Conservation (phyloP, 2,797 vertebrate species). For the Sternarchorhynchus goeldii region DNA sequence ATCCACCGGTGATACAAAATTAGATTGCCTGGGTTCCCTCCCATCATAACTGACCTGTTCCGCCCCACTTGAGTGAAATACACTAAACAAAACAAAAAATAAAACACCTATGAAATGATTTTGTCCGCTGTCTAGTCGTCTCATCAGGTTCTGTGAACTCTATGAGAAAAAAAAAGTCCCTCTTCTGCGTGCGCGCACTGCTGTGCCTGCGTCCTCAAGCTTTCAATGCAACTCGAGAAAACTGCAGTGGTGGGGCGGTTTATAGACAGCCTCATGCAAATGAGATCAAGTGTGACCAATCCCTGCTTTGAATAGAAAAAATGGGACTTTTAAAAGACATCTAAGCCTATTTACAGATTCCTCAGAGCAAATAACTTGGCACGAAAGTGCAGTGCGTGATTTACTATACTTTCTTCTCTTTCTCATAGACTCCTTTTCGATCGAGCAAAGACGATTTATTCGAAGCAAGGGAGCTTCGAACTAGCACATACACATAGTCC, state of each 20-base stretch:
- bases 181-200: conserved; percentile 57
- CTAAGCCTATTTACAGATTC: conserved; percentile 78
- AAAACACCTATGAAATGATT: conserved; percentile 20
- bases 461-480: too few relatives aligned
- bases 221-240: conserved; percentile 67
- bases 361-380: conserved; percentile 64
- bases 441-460: too few relatives aligned
- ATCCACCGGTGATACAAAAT: conserved; percentile 63
- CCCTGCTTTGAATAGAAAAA: conserved; percentile 63
- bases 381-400: conserved; percentile 68
- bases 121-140: conserved; percentile 11
- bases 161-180: conserved; percentile 42
- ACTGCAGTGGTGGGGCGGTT: conserved; percentile 77
- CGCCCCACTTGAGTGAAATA: conserved; percentile 35
- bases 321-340: conserved; percentile 72
- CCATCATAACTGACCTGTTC: conserved; percentile 60
- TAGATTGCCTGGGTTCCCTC: conserved; percentile 38
- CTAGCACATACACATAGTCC: too few relatives aligned
- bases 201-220: conserved; percentile 61
- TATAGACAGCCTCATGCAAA: conserved; percentile 93
- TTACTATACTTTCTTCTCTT: conserved; percentile 52
- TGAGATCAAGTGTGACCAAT: conserved; percentile 78
- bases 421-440: conserved; percentile 27
- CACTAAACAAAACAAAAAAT: conserved; percentile 9
- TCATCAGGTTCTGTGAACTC: conserved; percentile 36